Evolutionary conservation across 2,113 vertebrate genomes (phyloP).

Genomic region (Psilopogon haemacephalus): DNA sequence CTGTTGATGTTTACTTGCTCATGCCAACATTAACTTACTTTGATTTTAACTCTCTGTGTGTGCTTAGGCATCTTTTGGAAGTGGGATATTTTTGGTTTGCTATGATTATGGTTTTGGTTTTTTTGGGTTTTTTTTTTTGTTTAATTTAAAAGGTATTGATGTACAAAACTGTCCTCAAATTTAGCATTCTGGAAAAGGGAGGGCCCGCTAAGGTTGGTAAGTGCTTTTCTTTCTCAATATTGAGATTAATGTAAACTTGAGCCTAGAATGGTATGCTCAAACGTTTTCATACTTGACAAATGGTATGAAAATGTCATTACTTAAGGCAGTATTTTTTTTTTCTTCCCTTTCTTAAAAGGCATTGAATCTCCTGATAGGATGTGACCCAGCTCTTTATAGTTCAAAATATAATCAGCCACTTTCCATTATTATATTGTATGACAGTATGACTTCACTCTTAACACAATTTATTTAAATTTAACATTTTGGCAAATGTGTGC

Average conservation of each 20-base stretch:
- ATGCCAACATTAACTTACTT: not conserved
- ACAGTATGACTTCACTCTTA: slow-evolving; percentile 30
- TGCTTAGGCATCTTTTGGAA: not conserved
- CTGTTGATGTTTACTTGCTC: not conserved
- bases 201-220: not conserved
- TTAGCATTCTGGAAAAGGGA: not conserved
- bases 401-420: not conserved
- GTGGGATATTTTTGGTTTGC: not conserved
- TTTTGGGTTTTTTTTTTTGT: not conserved
- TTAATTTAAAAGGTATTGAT: not conserved
- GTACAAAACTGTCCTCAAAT: not conserved
- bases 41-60: not conserved
- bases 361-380: not conserved
- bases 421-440: not conserved
- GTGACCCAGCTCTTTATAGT: not conserved
- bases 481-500: not conserved
- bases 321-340: not conserved
- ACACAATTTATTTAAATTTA: slow-evolving; percentile 6
- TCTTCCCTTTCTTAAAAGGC: not conserved
- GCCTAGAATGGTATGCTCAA: not conserved
- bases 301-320: not conserved
- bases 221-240: not conserved
- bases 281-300: slow-evolving; percentile 3
- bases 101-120: no score
- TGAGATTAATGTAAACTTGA: not conserved